phyloP scores from a whole-genome alignment of 2,888 invertebrate genomes.

The Torymus aiolomorphi region DNA sequence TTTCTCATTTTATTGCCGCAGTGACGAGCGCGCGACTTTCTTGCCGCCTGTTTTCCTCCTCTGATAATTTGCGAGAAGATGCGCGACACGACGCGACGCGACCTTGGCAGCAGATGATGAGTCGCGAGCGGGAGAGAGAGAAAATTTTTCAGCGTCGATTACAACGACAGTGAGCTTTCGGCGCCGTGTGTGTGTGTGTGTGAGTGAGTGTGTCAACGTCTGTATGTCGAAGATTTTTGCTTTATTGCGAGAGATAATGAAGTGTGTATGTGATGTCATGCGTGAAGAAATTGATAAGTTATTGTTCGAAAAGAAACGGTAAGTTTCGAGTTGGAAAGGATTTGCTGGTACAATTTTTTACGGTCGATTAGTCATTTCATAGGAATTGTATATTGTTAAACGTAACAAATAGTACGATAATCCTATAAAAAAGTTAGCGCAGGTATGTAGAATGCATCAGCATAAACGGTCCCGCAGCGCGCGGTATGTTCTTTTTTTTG shows the following conservation, averaged over 20 bases:
- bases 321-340: no score
- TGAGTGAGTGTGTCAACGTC: neutral
- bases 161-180: slow-evolving; percentile 3
- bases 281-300: no score
- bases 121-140: neutral
- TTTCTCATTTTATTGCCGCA: slow-evolving; percentile 16
- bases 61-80: slow-evolving; percentile 38
- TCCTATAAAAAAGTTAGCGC: no score
- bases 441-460: no score
- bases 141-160: neutral
- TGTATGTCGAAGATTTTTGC: neutral
- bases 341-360: no score
- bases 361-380: no score
- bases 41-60: slow-evolving; percentile 40
- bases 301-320: no score
- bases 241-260: neutral
- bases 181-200: no score
- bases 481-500: neutral
- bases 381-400: no score
- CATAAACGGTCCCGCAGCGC: no score
- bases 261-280: neutral
- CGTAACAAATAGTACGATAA: no score
- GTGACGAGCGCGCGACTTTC: slow-evolving; percentile 27
- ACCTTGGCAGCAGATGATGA: slow-evolving; percentile 35
- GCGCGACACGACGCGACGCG: neutral